Evolutionary conservation across 2,797 vertebrate genomes (phyloP).

Genomic region (Decapterus maruadsi): DNA sequence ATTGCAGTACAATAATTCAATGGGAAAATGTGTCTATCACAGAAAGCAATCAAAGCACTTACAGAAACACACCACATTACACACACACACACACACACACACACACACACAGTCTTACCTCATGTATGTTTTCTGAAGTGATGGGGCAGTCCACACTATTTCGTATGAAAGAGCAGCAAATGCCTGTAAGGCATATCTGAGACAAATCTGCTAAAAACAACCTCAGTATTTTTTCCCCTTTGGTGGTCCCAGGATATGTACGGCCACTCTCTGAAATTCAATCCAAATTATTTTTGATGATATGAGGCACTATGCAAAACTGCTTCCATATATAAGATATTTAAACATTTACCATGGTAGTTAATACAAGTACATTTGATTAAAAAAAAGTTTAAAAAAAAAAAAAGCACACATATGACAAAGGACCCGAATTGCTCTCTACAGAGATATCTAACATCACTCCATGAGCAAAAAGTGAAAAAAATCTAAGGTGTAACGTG

Average conservation of each 20-base stretch:
- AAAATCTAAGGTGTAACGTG: neutral
- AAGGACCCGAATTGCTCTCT: neutral
- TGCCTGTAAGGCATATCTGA: constrained; percentile 72
- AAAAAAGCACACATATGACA: too few species aligned
- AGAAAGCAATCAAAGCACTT: neutral
- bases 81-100: neutral
- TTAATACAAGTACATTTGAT: neutral
- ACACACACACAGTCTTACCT: constrained; percentile 77
- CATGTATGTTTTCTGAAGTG: constrained; percentile 82
- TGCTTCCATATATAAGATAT: neutral
- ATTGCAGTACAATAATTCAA: neutral
- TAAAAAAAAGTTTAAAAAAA: too few species aligned
- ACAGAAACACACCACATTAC: constrained; percentile 8
- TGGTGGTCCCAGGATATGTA: constrained; percentile 72
- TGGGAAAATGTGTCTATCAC: neutral
- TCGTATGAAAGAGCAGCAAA: constrained; percentile 85
- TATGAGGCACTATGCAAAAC: neutral
- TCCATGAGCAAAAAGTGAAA: neutral
- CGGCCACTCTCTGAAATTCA: constrained; percentile 88
- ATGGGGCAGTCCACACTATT: constrained; percentile 75
- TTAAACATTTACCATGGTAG: constrained; percentile 1
- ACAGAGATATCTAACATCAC: neutral
- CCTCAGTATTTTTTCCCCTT: constrained; percentile 81
- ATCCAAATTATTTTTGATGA: constrained; percentile 21
- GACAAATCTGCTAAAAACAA: constrained; percentile 80